These are phyloP conservation scores for Odontesthes bonariensis DNA, from an alignment of 2,113 vertebrate species.

Conservation along the genomic window DNA sequence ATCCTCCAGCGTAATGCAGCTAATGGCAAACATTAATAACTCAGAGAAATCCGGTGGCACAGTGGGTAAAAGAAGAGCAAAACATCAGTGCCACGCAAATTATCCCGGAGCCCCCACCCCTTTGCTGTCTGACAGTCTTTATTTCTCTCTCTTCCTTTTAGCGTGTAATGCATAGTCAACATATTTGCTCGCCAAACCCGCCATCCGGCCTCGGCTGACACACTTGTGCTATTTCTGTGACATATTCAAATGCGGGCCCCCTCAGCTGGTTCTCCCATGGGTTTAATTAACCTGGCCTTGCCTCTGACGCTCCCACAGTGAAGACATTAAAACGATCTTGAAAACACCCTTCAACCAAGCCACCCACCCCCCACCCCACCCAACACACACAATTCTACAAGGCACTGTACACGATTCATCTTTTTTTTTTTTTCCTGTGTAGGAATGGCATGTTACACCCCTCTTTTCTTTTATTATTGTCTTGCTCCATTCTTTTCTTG, in stretches of 20 bases:
- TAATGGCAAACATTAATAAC: constrained; percentile 86
- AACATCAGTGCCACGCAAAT: constrained; percentile 61
- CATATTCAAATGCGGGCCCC: constrained; percentile 79
- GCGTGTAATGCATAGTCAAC: constrained; percentile 75
- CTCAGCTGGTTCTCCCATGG: constrained; percentile 68
- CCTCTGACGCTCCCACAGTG: constrained; percentile 76
- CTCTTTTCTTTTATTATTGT: constrained; percentile 60
- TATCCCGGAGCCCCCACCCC: constrained; percentile 45
- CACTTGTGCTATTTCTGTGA: constrained; percentile 77
- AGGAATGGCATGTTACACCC: constrained; percentile 53
- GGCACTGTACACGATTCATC: constrained; percentile 51
- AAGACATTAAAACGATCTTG: constrained; percentile 79
- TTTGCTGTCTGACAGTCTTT: constrained; percentile 42
- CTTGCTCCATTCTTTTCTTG: constrained; percentile 59
- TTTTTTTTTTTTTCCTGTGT: constrained; percentile 53
- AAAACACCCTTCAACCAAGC: constrained; percentile 69
- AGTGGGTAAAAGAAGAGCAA: constrained; percentile 51
- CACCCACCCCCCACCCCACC: not conserved
- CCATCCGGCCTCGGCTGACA: constrained; percentile 70
- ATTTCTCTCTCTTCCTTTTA: constrained; percentile 57
- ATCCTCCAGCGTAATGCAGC: constrained; percentile 77
- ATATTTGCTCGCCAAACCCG: constrained; percentile 71
- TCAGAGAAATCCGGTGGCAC: constrained; percentile 64
- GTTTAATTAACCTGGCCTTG: constrained; percentile 87
- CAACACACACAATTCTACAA: constrained; percentile 40